These are phyloP conservation scores for Kryptopterus vitreolus DNA, from an alignment of 2,797 vertebrate species.

Conservation along the genomic window DNA sequence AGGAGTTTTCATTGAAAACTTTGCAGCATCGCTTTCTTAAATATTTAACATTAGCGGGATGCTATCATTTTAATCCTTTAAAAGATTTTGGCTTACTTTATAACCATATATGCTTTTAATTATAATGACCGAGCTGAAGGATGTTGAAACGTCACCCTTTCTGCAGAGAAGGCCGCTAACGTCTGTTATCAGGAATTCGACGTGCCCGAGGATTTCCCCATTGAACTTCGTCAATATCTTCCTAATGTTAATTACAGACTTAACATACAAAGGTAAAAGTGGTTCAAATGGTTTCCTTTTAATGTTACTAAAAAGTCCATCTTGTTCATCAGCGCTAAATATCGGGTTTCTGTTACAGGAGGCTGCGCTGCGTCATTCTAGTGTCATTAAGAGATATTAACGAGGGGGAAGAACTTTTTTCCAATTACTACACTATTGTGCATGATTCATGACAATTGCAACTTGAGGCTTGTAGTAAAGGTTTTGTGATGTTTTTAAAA, in stretches of 20 bases:
- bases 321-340: not conserved
- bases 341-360: constrained; percentile 64
- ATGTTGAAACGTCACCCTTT: not conserved
- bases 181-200: constrained; percentile 95
- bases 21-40: too few species aligned
- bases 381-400: constrained; percentile 84
- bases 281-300: not conserved
- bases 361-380: constrained; percentile 84
- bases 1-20: not conserved
- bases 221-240: constrained; percentile 85
- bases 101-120: too few species aligned
- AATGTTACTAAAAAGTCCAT: not conserved
- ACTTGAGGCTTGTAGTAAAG: not conserved
- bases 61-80: too few species aligned
- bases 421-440: constrained; percentile 93
- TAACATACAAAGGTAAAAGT: constrained; percentile 66
- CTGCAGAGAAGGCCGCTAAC: constrained; percentile 81
- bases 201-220: constrained; percentile 80
- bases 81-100: too few species aligned
- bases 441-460: constrained; percentile 59
- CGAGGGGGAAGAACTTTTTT: constrained; percentile 89
- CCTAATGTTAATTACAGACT: constrained; percentile 86
- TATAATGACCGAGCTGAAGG: not conserved
- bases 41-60: too few species aligned
- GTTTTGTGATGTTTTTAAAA: not conserved